Percentiles rank a stretch among this genome's conserved stretches.
Conservation (phyloP, 2,888 invertebrate genomes). For the Brachyptera risi region DNA sequence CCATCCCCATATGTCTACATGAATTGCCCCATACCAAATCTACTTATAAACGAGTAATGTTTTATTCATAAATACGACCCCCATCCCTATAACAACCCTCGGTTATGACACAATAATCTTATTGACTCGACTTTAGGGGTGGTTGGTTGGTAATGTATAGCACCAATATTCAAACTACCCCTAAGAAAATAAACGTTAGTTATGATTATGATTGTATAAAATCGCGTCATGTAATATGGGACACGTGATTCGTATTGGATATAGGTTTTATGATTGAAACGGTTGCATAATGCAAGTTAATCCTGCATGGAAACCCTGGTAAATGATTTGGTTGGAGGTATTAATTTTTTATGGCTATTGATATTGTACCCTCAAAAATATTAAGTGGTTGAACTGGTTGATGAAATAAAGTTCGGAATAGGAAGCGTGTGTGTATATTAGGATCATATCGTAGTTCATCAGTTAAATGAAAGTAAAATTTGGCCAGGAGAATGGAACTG, state of each 20-base stretch:
- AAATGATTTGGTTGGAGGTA: background rate
- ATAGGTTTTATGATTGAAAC: background rate
- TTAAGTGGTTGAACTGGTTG: too few relatives aligned
- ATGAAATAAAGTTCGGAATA: too few relatives aligned
- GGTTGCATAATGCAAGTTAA: background rate
- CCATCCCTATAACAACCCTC: background rate
- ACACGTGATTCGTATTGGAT: background rate
- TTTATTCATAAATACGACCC: conserved; percentile 3
- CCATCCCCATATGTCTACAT: conserved; percentile 4
- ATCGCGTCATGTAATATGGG: background rate
- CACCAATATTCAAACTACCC: conserved; percentile 10
- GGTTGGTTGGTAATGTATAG: background rate
- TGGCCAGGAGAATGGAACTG: too few relatives aligned
- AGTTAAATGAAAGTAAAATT: too few relatives aligned
- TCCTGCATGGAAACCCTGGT: background rate
- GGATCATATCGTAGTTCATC: too few relatives aligned
- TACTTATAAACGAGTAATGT: background rate
- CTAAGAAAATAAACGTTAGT: conserved; percentile 7
- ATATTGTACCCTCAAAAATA: too few relatives aligned
- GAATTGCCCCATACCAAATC: background rate
- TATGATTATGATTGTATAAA: conserved; percentile 13
- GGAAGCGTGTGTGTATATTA: too few relatives aligned
- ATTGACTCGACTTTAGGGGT: conserved; percentile 5
- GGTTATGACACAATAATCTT: conserved; percentile 13
- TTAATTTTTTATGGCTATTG: background rate